Evolutionary conservation across 1,140 invertebrate genomes (phyloP).

Genomic region (Oryzaephilus surinamensis): DNA sequence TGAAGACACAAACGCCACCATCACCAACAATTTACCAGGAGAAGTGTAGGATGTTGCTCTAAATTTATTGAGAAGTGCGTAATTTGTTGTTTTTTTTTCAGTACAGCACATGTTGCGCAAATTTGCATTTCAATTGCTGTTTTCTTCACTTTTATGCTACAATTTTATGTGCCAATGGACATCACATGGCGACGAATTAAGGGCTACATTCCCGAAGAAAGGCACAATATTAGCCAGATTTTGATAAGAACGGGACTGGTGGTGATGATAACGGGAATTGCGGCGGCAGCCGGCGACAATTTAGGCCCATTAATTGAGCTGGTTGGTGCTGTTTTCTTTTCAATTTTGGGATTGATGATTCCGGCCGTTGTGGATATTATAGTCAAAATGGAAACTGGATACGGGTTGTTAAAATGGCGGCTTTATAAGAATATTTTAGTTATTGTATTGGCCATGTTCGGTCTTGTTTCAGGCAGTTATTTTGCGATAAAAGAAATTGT

Average conservation of each 20-base stretch:
- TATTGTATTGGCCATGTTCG: conserved; percentile 47
- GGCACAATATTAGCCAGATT: conserved; percentile 54
- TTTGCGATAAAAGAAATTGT: conserved; percentile 16
- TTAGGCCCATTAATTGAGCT: conserved; percentile 81
- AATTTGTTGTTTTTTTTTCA: too few relatives aligned
- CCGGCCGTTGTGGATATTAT: conserved; percentile 75
- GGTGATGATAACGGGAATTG: conserved; percentile 50
- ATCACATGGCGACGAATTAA: conserved; percentile 51
- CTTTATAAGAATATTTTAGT: conserved; percentile 56
- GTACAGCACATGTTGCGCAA: conserved; percentile 63
- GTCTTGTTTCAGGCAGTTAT: conserved; percentile 47
- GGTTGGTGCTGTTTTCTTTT: conserved; percentile 81
- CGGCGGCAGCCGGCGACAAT: conserved; percentile 67
- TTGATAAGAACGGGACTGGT: conserved; percentile 44
- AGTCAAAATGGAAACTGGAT: conserved; percentile 46
- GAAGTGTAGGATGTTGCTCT: conserved; percentile 24
- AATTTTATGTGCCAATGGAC: conserved; percentile 80
- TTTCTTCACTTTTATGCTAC: conserved; percentile 79
- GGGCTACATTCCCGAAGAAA: conserved; percentile 39
- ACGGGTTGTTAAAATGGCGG: conserved; percentile 50
- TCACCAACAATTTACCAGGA: conserved; percentile 20
- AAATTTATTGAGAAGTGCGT: too few relatives aligned
- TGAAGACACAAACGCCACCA: conserved; percentile 15
- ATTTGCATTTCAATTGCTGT: conserved; percentile 76
- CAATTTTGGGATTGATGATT: conserved; percentile 74